Base-by-base conservation (phyloP, 1,140 invertebrate species). In the Drosophila tani region DNA sequence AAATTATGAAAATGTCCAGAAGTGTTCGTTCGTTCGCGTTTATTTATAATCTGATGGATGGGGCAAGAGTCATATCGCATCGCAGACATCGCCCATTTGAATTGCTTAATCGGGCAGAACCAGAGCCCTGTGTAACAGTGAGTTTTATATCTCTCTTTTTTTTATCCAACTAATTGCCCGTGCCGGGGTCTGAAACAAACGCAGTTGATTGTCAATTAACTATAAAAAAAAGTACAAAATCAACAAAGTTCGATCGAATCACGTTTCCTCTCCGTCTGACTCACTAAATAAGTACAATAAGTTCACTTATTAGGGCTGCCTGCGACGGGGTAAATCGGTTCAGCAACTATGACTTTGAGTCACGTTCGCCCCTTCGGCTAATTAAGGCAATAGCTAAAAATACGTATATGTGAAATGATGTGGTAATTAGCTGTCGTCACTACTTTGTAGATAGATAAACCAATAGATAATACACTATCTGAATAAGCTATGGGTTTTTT, bases 1-100 rank as follows among this genome's bases (percentile, higher is more conserved):
- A 55, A 43, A 67, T 66, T 56, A 67, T 76, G 73, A 76, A 76
- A 76, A 55, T 76, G 73, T 76, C 73, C 74, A 76, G 62, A 76
- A 15, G n/a, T 40, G 41, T 32, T 17, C 43, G 27, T 19, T 43
- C 43, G 27, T 19, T 21, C 15, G 24, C 15, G 49, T 49, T 51
- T 35, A 64, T 58, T 40, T 57, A 38, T 74, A 74, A 41, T 64
- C n/a, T 15, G 19, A 15, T 59, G 41, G 15, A 50, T 68, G 66
- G 66, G 29, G 64, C 59, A 63, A 67, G 58, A 47, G 21, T 38
- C 60, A 41, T 29, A 38, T 40, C 38, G 35, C 46, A 63, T 35
- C 51, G 46, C 66, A 59, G 53, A 43, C 59, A 41, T 50, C 35
- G 49, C n/a, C 46, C 29, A 29, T 50, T 51, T 32, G 21, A 17